phyloP scores from a whole-genome alignment of 2,113 vertebrate species.

The Proteles cristata region DNA sequence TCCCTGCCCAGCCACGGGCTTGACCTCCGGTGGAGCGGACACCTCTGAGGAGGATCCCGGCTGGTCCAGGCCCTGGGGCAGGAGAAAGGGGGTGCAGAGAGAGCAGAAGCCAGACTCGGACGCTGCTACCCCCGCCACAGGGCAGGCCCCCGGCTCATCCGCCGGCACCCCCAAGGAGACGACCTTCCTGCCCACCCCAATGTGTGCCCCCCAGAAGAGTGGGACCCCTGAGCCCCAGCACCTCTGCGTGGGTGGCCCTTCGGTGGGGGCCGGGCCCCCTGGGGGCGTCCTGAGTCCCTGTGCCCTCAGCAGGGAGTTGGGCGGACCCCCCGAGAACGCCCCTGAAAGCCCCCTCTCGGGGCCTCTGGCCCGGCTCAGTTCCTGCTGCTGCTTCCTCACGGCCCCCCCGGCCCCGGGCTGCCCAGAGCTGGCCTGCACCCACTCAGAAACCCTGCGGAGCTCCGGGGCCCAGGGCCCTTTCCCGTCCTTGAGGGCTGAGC shows the following conservation, averaged over 20 bases:
- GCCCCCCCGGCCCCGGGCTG: not conserved
- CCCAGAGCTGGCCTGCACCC: not conserved
- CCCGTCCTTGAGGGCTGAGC: constrained; percentile 83
- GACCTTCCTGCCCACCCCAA: constrained; percentile 59
- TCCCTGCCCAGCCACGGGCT: constrained; percentile 24
- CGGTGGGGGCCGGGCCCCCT: not conserved
- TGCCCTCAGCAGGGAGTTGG: not conserved
- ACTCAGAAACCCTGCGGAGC: not conserved
- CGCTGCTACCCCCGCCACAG: not conserved
- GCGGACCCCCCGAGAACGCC: rapidly evolving
- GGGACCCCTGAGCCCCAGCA: constrained; percentile 20
- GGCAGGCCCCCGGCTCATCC: not conserved
- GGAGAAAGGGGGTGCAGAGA: constrained; percentile 41
- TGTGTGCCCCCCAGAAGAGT: constrained; percentile 40
- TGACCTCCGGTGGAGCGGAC: not conserved
- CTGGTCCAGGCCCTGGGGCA: not conserved
- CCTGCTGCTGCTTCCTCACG: constrained; percentile 60
- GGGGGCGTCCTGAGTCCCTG: not conserved
- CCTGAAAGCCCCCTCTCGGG: not conserved
- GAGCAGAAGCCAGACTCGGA: constrained; percentile 18
- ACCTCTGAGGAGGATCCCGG: not conserved
- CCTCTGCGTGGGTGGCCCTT: constrained; percentile 30
- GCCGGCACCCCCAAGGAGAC: not conserved
- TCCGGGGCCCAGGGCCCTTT: constrained; percentile 69
- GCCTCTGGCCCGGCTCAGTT: not conserved